These are phyloP conservation scores for Electrona antarctica DNA, from an alignment of 2,113 vertebrate species.

Conservation along the genomic window DNA sequence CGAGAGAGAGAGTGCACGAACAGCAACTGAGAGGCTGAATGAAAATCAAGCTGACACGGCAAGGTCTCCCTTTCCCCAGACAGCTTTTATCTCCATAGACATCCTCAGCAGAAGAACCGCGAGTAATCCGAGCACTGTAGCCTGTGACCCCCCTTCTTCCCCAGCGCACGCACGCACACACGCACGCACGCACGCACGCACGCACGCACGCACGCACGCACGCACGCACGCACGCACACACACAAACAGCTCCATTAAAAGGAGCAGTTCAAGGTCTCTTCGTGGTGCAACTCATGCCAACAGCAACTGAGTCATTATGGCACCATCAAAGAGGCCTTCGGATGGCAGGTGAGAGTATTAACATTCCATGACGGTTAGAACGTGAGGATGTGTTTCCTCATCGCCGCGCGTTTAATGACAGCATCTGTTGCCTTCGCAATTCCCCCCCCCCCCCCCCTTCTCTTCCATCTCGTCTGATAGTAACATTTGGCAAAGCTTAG, in stretches of 20 bases:
- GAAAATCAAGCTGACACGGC: neutral
- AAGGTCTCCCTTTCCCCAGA: neutral
- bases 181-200: neutral
- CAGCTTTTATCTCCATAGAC: slow-evolving; percentile 39
- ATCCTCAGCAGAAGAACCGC: slow-evolving; percentile 25
- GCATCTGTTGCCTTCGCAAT: slow-evolving; percentile 57
- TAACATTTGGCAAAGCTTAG: slow-evolving; percentile 58
- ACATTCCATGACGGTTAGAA: slow-evolving; percentile 58
- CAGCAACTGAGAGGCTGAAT: no score
- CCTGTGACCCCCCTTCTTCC: slow-evolving; percentile 10
- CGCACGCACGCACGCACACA: slow-evolving; percentile 8
- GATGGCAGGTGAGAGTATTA: slow-evolving; percentile 70
- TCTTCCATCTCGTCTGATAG: slow-evolving; percentile 39
- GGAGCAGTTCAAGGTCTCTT: slow-evolving; percentile 33
- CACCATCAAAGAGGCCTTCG: slow-evolving; percentile 61
- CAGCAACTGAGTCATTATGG: slow-evolving; percentile 52
- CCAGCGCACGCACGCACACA: neutral
- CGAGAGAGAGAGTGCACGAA: no score
- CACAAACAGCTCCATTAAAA: slow-evolving; percentile 29
- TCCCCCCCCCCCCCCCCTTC: neutral
- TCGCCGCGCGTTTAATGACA: slow-evolving; percentile 49
- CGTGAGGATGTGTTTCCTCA: slow-evolving; percentile 67
- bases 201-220: neutral
- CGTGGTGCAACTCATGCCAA: slow-evolving; percentile 57
- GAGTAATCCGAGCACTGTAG: slow-evolving; percentile 42